phyloP scores from a whole-genome alignment of 2,113 vertebrate genomes.

The Platanista minor region DNA sequence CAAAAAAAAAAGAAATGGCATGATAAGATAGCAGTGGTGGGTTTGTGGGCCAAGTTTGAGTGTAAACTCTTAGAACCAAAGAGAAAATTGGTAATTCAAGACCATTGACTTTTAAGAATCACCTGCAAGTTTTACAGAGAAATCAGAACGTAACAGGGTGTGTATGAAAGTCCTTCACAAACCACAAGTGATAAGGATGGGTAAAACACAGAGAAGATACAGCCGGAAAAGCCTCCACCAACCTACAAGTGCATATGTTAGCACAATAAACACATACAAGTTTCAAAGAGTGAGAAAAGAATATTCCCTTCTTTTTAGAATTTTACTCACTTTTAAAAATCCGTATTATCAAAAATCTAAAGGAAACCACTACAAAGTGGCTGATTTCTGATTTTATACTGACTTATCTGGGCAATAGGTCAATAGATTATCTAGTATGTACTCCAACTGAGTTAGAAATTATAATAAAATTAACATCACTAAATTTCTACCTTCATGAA shows the following conservation, averaged over 20 bases:
- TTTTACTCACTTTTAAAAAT: background rate
- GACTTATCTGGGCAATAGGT: background rate
- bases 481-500: background rate
- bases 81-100: background rate
- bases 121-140: background rate
- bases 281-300: background rate
- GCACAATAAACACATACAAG: background rate
- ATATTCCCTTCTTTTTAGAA: background rate
- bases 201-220: background rate
- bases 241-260: background rate
- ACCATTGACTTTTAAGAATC: background rate
- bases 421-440: background rate
- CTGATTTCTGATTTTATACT: background rate
- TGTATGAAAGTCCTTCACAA: background rate
- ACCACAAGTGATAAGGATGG: background rate
- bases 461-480: background rate
- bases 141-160: background rate
- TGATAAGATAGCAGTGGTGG: background rate
- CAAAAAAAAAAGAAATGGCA: background rate
- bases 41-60: background rate
- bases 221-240: background rate
- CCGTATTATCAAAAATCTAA: background rate
- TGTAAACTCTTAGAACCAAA: background rate
- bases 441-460: background rate
- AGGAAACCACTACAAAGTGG: background rate